Percentiles rank a stretch among this genome's conserved stretches.
These are phyloP conservation scores for Caenorhabditis sp. DNA, from an alignment of 2,888 invertebrate genomes.

Conservation along the genomic window DNA sequence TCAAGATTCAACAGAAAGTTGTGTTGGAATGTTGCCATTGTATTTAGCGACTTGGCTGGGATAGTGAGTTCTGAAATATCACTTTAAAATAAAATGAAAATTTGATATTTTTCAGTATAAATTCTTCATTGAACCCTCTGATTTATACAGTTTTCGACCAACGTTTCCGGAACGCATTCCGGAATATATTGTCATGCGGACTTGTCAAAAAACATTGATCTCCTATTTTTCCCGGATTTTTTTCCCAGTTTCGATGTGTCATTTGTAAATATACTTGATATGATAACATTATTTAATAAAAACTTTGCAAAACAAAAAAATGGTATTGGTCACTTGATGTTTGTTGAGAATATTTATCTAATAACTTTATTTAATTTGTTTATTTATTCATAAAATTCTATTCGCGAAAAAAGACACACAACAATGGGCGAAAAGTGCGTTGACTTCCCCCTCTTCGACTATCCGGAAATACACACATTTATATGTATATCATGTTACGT, in stretches of 20 bases:
- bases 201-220: constrained; percentile 39
- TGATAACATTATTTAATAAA: not conserved
- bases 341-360: not conserved
- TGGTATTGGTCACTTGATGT: too few species aligned
- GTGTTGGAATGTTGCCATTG: constrained; percentile 76
- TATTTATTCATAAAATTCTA: not conserved
- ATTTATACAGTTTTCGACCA: constrained; percentile 71
- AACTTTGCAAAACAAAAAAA: not conserved
- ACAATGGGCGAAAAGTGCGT: too few species aligned
- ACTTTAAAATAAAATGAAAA: not conserved
- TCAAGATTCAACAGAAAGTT: constrained; percentile 36
- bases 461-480: too few species aligned
- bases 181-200: constrained; percentile 60
- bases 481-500: too few species aligned
- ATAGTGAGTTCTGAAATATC: constrained; percentile 78
- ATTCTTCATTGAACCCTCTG: constrained; percentile 68
- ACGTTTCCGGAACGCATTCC: constrained; percentile 68
- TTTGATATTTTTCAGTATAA: constrained; percentile 48
- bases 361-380: not conserved
- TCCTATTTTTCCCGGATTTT: too few species aligned
- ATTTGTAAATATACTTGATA: not conserved
- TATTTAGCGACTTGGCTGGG: constrained; percentile 96
- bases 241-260: not conserved
- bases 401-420: too few species aligned
- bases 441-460: too few species aligned